phyloP scores from a whole-genome alignment of 2,888 invertebrate species.

The Hydroisotoma schaefferi region DNA sequence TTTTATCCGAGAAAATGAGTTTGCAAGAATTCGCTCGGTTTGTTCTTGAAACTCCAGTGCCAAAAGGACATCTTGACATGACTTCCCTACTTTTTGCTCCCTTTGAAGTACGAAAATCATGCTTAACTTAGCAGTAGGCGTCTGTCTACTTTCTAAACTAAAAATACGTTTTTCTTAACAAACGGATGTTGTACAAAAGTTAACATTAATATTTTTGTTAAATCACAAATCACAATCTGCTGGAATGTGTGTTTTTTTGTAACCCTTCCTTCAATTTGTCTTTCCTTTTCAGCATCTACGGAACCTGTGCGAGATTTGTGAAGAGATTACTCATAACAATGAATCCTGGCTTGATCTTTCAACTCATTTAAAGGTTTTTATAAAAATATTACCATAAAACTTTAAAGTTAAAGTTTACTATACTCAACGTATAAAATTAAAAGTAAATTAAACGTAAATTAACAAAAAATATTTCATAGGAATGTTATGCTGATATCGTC shows the following conservation, averaged over 20 bases:
- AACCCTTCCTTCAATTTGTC: no score
- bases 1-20: slow-evolving; percentile 47
- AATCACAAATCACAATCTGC: no score
- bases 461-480: slow-evolving; percentile 35
- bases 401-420: no score
- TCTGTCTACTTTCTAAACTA: no score
- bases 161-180: no score
- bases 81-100: slow-evolving; percentile 47
- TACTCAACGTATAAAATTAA: no score
- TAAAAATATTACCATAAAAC: no score
- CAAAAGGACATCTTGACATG: slow-evolving; percentile 48
- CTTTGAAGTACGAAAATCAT: slow-evolving; percentile 41
- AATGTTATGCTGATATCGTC: slow-evolving; percentile 47
- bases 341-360: slow-evolving; percentile 39
- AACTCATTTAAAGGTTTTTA: slow-evolving; percentile 36
- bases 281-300: slow-evolving; percentile 42
- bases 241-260: no score
- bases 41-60: slow-evolving; percentile 46
- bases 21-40: slow-evolving; percentile 45
- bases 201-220: no score
- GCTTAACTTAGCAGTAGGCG: no score
- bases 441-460: no score
- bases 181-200: no score
- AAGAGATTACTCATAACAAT: slow-evolving; percentile 44
- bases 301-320: slow-evolving; percentile 47